These are phyloP conservation scores for Leucosticte australis DNA, from an alignment of 2,113 vertebrate species.

Conservation along the genomic window DNA sequence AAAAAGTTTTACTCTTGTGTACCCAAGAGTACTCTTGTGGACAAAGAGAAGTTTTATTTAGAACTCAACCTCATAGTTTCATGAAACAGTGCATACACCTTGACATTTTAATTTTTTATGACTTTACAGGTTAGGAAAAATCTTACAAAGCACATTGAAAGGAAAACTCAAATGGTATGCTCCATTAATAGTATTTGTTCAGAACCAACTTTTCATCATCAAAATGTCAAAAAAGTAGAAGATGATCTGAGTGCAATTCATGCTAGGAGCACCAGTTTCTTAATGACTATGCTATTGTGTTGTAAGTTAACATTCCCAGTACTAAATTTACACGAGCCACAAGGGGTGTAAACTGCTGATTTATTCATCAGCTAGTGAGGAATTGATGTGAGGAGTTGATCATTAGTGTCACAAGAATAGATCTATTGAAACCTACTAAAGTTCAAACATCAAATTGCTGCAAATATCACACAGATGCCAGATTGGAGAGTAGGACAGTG, in stretches of 20 bases:
- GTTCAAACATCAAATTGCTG: neutral
- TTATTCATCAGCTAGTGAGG: neutral
- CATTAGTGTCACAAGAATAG: neutral
- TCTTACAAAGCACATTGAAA: neutral
- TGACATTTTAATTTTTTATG: neutral
- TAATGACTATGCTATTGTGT: neutral
- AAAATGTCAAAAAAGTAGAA: neutral
- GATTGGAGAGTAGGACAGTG: fast-evolving
- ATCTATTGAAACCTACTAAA: neutral
- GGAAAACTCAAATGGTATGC: neutral
- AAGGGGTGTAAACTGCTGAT: neutral
- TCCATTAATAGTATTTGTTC: neutral
- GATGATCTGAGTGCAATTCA: neutral
- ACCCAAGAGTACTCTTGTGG: neutral
- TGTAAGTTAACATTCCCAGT: neutral
- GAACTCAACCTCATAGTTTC: neutral
- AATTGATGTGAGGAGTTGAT: neutral
- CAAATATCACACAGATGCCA: neutral
- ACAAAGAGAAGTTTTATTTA: neutral
- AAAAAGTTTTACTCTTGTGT: neutral
- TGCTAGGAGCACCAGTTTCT: neutral
- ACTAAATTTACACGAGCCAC: neutral
- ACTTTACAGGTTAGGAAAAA: neutral
- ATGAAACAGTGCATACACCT: neutral
- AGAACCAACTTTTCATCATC: neutral